Evolutionary conservation across 1,140 invertebrate genomes (phyloP), one percentile per base, ranked within the genome.

Genomic region (Drosophila lacteicornis): DNA sequence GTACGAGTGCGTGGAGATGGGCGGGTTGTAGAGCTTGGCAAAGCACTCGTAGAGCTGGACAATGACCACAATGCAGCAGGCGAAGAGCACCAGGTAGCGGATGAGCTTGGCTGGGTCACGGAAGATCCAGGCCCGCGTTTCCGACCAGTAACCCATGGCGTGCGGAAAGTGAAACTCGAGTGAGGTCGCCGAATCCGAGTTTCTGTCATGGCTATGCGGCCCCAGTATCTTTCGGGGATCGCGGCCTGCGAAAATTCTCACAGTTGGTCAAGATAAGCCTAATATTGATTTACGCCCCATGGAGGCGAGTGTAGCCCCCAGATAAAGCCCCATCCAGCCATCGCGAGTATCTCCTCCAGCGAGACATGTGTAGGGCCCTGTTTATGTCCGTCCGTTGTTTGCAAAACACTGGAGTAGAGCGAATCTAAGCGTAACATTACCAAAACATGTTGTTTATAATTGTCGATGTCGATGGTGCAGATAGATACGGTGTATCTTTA

Each of bases 1-100:
- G 75, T 94, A 94, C 0, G 94, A 94, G 76, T 95, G 94, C 8
- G 95, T 95, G 1, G 95, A 94, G 15, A 95, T 93, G 0, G 95
- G 95, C 3, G 94, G 94, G 76, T 94, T 71, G 0, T 93, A 81
- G 25, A 95, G 80, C 82, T 95, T 95, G 25, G 90, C 65, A 8
- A 95, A 91, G 73, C 95, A 95, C 65, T 93, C 91, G 49, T 91
- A 91, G 43, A 95, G 93, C 94, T 92, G 92, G 7, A 92, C 91
- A 58, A 92, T 91, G 1, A 92, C 92, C 71, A 92, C 79, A 11
- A 92, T 82, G 61, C 80, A 75, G 70, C 92, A 92, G 17, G 80
- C 62, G 49, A 92, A 92, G 9, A 92, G 68, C 3, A 92, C 91
- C 11, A 92, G 55, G 61, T 92, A 92, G n/a, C 92, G 87, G 30